Percentiles rank a stretch among this genome's conserved stretches.
Conservation (phyloP, 2,888 invertebrate species). For the Caenorhabditis zanzibari region DNA sequence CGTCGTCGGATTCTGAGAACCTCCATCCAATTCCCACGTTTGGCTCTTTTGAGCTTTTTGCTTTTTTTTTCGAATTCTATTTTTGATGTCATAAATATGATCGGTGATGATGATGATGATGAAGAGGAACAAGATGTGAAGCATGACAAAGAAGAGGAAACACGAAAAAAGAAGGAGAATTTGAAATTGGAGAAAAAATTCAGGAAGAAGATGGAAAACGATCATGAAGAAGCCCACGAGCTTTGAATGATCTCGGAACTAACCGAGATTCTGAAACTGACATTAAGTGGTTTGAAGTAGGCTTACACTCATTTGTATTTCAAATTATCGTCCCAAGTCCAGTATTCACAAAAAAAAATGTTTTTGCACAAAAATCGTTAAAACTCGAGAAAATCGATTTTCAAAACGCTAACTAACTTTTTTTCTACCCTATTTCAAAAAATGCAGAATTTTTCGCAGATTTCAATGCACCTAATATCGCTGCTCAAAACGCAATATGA, state of each 20-base stretch:
- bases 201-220: not conserved
- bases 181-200: not conserved
- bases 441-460: no score
- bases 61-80: constrained; percentile 17
- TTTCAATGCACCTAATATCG: no score
- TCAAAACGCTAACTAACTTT: no score
- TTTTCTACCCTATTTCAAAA: no score
- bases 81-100: constrained; percentile 60
- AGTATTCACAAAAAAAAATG: no score
- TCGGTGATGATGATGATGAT: constrained; percentile 14
- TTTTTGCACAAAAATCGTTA: no score
- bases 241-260: not conserved
- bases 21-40: constrained; percentile 29
- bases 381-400: no score
- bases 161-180: not conserved
- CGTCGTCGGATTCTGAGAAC: constrained; percentile 27
- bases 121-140: constrained; percentile 4
- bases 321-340: no score
- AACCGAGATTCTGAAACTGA: not conserved
- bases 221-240: not conserved
- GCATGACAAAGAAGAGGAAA: constrained; percentile 8
- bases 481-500: no score
- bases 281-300: no score
- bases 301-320: no score
- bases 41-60: not conserved